Base-by-base conservation (phyloP, 1,140 invertebrate genomes). In the Pentalonia nigronervosa region DNA sequence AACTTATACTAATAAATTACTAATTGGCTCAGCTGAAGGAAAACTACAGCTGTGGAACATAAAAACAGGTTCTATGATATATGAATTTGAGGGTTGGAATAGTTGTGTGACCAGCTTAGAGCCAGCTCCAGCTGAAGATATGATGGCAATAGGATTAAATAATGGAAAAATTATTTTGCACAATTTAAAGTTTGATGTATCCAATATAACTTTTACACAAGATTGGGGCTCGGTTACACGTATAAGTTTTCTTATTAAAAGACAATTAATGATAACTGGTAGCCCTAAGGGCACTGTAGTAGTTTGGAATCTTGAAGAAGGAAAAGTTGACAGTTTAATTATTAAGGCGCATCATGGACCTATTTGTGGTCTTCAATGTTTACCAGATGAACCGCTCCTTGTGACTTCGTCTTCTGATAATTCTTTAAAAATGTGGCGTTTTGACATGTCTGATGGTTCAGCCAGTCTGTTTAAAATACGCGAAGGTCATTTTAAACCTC, bases 391-490 rank as follows among this genome's bases (percentile, higher is more conserved):
- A 95, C 98, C 98, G 0, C 95, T 99, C 0, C 96, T 99, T 94
- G 96, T 99, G 7, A 98, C 99, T 3, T 98, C 98, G 56, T 99
- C 98, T 0, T 96, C 97, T 8, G 99, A 99, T 95, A 99, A 99
- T 95, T 97, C 98, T n/a, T 95, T 99, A 36, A 99, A 99, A 95
- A 95, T 99, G 88, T 99, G 99, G 98, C 98, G 99, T 94, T 99
- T 99, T 96, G 99, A 99, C 95, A 96, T 97, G 96, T 96, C 98
- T 47, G 99, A 99, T 96, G 98, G 98, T 41, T 97, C 97, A 45
- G 98, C 97, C 9, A 96, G 98, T 94, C 95, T 99, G 83, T 95
- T 99, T n/a, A 96, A 97, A 94, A 96, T 97, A 91, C 95, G 98
- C 95, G 96, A 98, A 95, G 99, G 99, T 48, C 99, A 99, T 95